Conservation (phyloP, 2,888 invertebrate species). For the Argyresthia goedartella region DNA sequence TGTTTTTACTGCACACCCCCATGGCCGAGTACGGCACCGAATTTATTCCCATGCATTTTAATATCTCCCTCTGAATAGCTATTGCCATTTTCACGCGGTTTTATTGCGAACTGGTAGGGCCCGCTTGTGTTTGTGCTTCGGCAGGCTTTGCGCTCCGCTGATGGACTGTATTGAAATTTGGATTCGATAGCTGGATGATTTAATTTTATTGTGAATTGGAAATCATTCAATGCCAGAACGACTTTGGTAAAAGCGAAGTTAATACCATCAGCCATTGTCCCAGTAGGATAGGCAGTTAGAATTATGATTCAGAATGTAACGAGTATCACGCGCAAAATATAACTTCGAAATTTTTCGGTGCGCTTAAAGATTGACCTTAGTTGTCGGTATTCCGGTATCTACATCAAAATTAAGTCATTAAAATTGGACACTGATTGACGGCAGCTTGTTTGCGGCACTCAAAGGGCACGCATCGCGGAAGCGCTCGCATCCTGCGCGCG, state of each 20-base stretch:
- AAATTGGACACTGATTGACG: conserved; percentile 57
- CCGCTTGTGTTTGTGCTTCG: conserved; percentile 36
- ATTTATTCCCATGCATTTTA: conserved; percentile 72
- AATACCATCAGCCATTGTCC: no score
- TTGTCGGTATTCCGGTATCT: neutral
- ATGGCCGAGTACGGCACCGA: conserved; percentile 73
- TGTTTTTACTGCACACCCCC: conserved; percentile 72
- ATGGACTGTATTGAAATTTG: conserved; percentile 37
- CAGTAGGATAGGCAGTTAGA: no score
- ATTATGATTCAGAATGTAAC: no score
- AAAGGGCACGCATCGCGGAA: conserved; percentile 52
- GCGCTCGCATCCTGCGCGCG: conserved; percentile 41
- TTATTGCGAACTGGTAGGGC: conserved; percentile 53
- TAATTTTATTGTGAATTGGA: no score
- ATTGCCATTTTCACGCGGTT: conserved; percentile 69
- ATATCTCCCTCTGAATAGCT: conserved; percentile 70
- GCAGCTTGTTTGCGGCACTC: conserved; percentile 26
- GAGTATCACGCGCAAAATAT: no score
- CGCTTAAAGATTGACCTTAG: no score
- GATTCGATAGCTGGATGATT: no score
- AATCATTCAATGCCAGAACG: no score
- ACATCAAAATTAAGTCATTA: conserved; percentile 54
- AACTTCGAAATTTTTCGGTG: no score
- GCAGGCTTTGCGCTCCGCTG: conserved; percentile 44
- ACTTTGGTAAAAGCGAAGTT: no score